A percentile compares a stretch with the other conserved stretches of the same genome.
These are phyloP conservation scores for Aphelinus atriplicis DNA, from an alignment of 1,140 invertebrate species.

Conservation along the genomic window DNA sequence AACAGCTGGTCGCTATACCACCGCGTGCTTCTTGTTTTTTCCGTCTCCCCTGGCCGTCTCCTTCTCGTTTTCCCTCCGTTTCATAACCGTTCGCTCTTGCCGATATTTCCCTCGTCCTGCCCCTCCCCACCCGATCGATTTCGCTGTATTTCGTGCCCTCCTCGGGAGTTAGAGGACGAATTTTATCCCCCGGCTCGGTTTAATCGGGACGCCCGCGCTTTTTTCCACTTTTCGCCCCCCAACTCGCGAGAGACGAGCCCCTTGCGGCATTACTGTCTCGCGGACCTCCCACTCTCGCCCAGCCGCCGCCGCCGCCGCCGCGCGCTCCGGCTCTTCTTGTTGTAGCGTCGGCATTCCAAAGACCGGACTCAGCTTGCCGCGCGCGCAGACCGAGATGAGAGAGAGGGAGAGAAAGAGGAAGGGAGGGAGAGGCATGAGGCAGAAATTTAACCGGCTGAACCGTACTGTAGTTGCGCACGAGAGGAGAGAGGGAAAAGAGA, in stretches of 20 bases:
- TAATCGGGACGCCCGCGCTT: no score
- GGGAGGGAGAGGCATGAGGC: neutral
- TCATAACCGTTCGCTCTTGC: no score
- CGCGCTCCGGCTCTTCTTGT: slow-evolving; percentile 33
- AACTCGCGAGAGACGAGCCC: neutral
- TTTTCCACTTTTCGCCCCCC: no score
- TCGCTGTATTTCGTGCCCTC: no score
- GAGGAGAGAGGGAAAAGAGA: no score
- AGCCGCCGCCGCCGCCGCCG: neutral
- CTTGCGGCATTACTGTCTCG: slow-evolving; percentile 23
- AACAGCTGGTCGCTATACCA: neutral
- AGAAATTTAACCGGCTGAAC: no score
- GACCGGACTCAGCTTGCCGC: slow-evolving; percentile 33
- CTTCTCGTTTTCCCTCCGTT: no score
- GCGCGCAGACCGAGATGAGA: neutral
- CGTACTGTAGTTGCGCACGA: no score
- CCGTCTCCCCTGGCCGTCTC: neutral
- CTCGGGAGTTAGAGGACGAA: no score
- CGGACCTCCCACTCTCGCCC: slow-evolving; percentile 29
- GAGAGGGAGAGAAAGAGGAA: slow-evolving; percentile 10
- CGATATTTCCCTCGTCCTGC: no score
- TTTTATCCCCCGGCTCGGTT: no score
- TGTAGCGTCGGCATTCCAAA: slow-evolving; percentile 48
- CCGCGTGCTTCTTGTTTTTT: neutral
- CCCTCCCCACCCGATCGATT: no score